phyloP scores from a whole-genome alignment of 1,140 invertebrate species.

The Drosophila ficusphila region DNA sequence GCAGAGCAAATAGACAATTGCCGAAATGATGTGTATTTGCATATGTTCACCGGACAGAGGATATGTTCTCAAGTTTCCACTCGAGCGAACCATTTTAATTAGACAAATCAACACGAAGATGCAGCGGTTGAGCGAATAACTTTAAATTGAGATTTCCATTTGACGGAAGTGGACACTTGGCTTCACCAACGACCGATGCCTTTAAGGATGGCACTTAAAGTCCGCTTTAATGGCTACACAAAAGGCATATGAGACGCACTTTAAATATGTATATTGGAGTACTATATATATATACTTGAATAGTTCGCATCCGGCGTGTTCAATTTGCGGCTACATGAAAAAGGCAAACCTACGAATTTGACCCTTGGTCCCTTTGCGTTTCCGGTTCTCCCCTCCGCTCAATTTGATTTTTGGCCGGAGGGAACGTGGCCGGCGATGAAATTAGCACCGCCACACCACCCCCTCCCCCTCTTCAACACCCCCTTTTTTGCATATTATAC shows the following conservation, averaged over 20 bases:
- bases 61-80: conserved; percentile 32
- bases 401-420: conserved; percentile 42
- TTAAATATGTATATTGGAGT: neutral
- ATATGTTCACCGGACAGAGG: neutral
- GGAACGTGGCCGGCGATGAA: conserved; percentile 30
- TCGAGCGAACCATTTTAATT: conserved; percentile 39
- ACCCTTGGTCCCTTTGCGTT: neutral
- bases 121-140: neutral
- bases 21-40: neutral
- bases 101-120: conserved; percentile 36
- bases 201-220: conserved; percentile 30
- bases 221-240: neutral
- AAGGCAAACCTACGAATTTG: conserved; percentile 15
- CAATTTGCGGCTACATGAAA: conserved; percentile 47
- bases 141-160: conserved; percentile 33
- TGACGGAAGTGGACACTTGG: conserved; percentile 23
- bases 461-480: neutral
- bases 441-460: conserved; percentile 28
- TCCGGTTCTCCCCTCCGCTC: neutral
- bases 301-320: conserved; percentile 25
- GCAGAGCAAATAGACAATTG: conserved; percentile 2
- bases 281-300: conserved; percentile 1
- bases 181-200: neutral
- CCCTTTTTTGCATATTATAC: conserved; percentile 39
- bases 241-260: neutral